Evolutionary conservation across 2,797 vertebrate species (phyloP), one percentile per base, ranked within the genome.

Genomic region (Neostethus bicornis): DNA sequence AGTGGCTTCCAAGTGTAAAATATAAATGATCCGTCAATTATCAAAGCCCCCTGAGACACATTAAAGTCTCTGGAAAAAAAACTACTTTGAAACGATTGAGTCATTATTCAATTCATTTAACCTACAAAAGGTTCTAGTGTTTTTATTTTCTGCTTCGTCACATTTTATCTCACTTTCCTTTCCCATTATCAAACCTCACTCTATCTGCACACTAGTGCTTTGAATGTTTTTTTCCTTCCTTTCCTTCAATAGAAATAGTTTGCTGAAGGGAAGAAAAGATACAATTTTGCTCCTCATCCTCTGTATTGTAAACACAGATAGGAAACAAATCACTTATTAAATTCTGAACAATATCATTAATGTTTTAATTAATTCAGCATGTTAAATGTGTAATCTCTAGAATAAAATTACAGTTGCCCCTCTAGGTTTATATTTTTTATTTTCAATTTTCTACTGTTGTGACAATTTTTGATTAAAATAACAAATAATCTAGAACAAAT

Each of bases 311-410:
- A 78, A 66, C 54, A 38, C 45, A 24, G 66, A 75, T 70, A 73
- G 61, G 39, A 49, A 61, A 42, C 67, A 43, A 44, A 45, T 63
- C 26, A 34, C 25, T 49, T 9, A 35, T 46, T 35, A 54, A 61
- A 32, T 71, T 67, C 55, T 59, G 61, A n/a, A n/a, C n/a, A n/a
- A n/a, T n/a, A n/a, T n/a, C n/a, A n/a, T n/a, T n/a, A n/a, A n/a
- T n/a, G n/a, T n/a, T n/a, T n/a, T n/a, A n/a, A n/a, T n/a, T n/a
- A n/a, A n/a, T n/a, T n/a, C n/a, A n/a, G n/a, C n/a, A n/a, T n/a
- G n/a, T n/a, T 17, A 4, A 35, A 3, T 16, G 44, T 11, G 37
- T 67, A 84, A 80, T 80, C 66, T 73, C 38, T 70, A 35, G 5
- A 56, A 66, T 52, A 46, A 39, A 3, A 43, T n/a, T 11, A 13